These are phyloP conservation scores for Diploscapter pachys DNA, from an alignment of 1,140 invertebrate species.

Conservation along the genomic window DNA sequence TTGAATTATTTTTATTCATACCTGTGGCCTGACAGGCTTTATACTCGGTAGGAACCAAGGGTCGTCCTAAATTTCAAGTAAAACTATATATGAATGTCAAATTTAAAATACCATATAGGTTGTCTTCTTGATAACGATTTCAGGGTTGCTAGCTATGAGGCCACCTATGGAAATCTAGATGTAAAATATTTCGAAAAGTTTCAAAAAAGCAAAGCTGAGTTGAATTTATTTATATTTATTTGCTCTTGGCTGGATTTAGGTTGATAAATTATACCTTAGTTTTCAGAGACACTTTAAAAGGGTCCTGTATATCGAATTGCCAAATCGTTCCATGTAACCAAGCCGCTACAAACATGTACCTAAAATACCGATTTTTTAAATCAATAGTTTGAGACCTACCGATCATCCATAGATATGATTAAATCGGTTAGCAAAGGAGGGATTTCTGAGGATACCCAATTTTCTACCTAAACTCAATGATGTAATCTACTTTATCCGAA, in stretches of 20 bases:
- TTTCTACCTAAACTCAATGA: constrained; percentile 15
- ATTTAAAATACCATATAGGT: constrained; percentile 1
- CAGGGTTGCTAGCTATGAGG: constrained; percentile 1
- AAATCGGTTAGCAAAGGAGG: constrained; percentile 32
- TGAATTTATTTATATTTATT: constrained; percentile 7
- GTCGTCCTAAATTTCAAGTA: not conserved
- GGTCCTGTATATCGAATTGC: constrained; percentile 36
- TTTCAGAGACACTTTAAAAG: constrained; percentile 21
- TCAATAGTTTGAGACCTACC: not conserved
- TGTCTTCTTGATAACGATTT: constrained; percentile 2
- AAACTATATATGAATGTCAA: constrained; percentile 4
- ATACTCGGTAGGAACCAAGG: not conserved
- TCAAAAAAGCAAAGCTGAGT: too few species aligned
- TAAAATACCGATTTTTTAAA: too few species aligned
- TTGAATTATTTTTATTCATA: constrained; percentile 5
- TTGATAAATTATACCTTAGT: too few species aligned
- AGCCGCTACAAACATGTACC: constrained; percentile 18
- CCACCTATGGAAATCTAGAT: constrained; percentile 1
- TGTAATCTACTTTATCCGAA: constrained; percentile 7
- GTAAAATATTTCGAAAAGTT: too few species aligned
- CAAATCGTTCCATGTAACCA: constrained; percentile 31
- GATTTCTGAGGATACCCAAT: constrained; percentile 23
- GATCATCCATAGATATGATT: constrained; percentile 37
- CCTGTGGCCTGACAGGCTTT: not conserved
- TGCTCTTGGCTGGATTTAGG: too few species aligned